Evolutionary conservation across 2,888 invertebrate species (phyloP).

Genomic region (Unio delphinus): DNA sequence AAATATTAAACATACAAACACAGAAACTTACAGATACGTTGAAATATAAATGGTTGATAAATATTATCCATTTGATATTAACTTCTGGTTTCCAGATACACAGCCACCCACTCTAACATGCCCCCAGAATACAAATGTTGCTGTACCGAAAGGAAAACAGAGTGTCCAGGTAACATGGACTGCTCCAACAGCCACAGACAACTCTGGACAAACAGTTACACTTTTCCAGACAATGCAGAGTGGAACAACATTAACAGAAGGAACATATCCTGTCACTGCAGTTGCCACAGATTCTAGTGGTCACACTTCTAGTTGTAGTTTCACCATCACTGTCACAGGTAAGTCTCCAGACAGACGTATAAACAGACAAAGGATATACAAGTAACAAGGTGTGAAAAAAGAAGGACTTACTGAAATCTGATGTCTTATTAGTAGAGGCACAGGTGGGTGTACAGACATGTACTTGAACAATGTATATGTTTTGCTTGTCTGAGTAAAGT

Average conservation of each 20-base stretch:
- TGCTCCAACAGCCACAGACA: conserved; percentile 39
- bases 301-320: conserved; percentile 36
- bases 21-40: neutral
- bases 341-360: neutral
- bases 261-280: conserved; percentile 43
- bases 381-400: too few relatives aligned
- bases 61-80: neutral
- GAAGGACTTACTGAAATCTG: too few relatives aligned
- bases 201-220: conserved; percentile 39
- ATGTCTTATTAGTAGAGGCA: too few relatives aligned
- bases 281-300: conserved; percentile 41
- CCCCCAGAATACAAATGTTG: conserved; percentile 26
- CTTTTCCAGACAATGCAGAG: conserved; percentile 41
- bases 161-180: conserved; percentile 41
- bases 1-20: neutral
- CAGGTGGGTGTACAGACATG: too few relatives aligned
- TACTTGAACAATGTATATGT: too few relatives aligned
- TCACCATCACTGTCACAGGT: conserved; percentile 48
- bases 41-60: neutral
- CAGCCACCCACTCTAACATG: conserved; percentile 42
- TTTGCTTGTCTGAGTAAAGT: too few relatives aligned
- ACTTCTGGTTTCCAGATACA: conserved; percentile 28
- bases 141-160: conserved; percentile 35
- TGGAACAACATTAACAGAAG: conserved; percentile 39
- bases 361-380: too few relatives aligned